A percentile compares a stretch with the other conserved stretches of the same genome.
phyloP scores from a whole-genome alignment of 2,888 invertebrate genomes.

The Rotaria socialis region DNA sequence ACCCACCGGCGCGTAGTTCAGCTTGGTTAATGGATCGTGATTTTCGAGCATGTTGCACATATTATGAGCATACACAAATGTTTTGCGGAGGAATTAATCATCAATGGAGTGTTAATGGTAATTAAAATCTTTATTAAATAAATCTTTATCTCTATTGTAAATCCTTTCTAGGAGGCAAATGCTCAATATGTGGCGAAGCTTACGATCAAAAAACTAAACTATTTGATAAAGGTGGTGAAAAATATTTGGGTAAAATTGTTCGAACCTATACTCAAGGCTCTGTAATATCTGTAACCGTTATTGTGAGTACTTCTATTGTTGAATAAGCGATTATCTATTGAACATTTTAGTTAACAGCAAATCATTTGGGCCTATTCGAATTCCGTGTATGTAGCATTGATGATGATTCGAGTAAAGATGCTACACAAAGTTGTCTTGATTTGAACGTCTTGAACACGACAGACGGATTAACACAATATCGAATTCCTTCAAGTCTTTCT shows the following conservation, averaged over 20 bases:
- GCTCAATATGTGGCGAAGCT: slow-evolving; percentile 44
- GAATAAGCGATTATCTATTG: not conserved
- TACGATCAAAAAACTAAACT: slow-evolving; percentile 29
- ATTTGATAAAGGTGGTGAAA: slow-evolving; percentile 36
- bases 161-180: slow-evolving; percentile 35
- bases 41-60: slow-evolving; percentile 38
- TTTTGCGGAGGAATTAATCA: slow-evolving; percentile 40
- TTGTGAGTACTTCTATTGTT: not conserved
- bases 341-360: slow-evolving; percentile 36
- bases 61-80: slow-evolving; percentile 45
- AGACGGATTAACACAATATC: not conserved
- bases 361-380: slow-evolving; percentile 44
- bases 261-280: slow-evolving; percentile 38
- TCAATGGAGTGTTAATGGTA: slow-evolving; percentile 40
- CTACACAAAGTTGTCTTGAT: slow-evolving; percentile 40
- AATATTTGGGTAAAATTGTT: slow-evolving; percentile 45
- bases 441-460: slow-evolving; percentile 2
- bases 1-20: slow-evolving; percentile 45
- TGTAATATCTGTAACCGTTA: slow-evolving; percentile 23
- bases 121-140: not conserved
- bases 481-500: not conserved
- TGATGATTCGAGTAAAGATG: slow-evolving; percentile 38
- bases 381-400: slow-evolving; percentile 43
- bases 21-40: slow-evolving; percentile 40
- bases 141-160: no score